Evolutionary conservation across 2,888 invertebrate genomes (phyloP).

Genomic region (Cinara cedri): DNA sequence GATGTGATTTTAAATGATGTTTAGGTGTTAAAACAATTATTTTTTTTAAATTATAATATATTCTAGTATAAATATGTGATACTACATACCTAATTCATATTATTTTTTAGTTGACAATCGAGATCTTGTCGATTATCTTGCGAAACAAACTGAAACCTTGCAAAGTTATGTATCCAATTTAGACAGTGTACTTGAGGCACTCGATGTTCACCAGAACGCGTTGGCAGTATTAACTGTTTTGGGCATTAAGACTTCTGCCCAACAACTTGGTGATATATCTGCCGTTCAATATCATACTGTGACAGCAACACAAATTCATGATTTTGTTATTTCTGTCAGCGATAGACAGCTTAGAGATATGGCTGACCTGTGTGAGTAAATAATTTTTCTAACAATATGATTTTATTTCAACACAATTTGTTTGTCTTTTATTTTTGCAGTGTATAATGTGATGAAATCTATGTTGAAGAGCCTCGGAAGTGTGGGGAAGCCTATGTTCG

Average conservation of each 20-base stretch:
- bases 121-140: slow-evolving; percentile 76
- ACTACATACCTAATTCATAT: not conserved
- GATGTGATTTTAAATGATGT: too few relatives aligned
- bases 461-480: slow-evolving; percentile 71
- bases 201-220: slow-evolving; percentile 90
- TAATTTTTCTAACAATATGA: slow-evolving; percentile 29
- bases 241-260: slow-evolving; percentile 70
- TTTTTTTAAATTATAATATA: too few relatives aligned
- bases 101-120: slow-evolving; percentile 5
- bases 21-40: too few relatives aligned
- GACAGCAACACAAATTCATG: slow-evolving; percentile 78
- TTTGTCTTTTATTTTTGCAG: slow-evolving; percentile 74
- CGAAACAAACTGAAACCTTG: slow-evolving; percentile 80
- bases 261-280: slow-evolving; percentile 49
- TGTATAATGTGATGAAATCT: slow-evolving; percentile 60
- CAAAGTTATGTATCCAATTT: slow-evolving; percentile 83
- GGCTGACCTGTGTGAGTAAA: slow-evolving; percentile 80
- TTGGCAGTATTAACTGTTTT: slow-evolving; percentile 86
- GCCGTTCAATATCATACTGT: slow-evolving; percentile 63
- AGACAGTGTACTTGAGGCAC: slow-evolving; percentile 87
- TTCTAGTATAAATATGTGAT: too few relatives aligned
- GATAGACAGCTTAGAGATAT: slow-evolving; percentile 88
- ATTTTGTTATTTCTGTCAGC: slow-evolving; percentile 85
- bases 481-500: slow-evolving; percentile 78
- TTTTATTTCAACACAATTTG: not conserved